Percentiles rank a stretch among this genome's conserved stretches.
phyloP scores from a whole-genome alignment of 2,888 invertebrate species.

The Agrotis segetum region DNA sequence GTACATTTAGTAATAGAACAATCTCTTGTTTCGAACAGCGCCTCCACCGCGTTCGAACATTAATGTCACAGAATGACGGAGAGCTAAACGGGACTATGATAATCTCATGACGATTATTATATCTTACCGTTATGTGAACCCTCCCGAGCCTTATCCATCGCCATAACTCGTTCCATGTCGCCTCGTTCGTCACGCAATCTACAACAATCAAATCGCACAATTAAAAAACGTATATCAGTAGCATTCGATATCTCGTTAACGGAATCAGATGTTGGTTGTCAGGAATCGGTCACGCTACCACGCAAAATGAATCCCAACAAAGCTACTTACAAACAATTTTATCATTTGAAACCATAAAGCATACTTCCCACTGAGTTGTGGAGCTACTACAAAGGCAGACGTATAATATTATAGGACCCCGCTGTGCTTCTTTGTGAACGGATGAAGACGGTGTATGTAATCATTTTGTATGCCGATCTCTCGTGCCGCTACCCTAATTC shows the following conservation, averaged over 20 bases:
- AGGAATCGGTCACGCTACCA: constrained; percentile 84
- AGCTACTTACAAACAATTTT: constrained; percentile 90
- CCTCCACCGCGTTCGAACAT: constrained; percentile 15
- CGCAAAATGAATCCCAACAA: constrained; percentile 84
- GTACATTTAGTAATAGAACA: constrained; percentile 10
- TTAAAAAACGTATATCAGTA: constrained; percentile 62
- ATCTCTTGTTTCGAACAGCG: constrained; percentile 16
- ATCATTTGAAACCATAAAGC: constrained; percentile 91
- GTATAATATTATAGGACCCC: constrained; percentile 90
- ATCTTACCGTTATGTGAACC: constrained; percentile 96
- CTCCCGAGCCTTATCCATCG: constrained; percentile 96
- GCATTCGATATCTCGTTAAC: constrained; percentile 82
- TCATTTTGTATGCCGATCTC: constrained; percentile 89
- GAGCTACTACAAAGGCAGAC: constrained; percentile 89
- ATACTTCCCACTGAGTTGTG: constrained; percentile 87
- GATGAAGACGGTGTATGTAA: constrained; percentile 89
- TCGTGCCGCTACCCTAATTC: constrained; percentile 88
- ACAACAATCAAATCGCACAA: constrained; percentile 86
- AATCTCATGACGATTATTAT: constrained; percentile 59
- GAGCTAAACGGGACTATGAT: constrained; percentile 53
- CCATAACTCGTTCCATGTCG: constrained; percentile 95
- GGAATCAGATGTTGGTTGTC: constrained; percentile 75
- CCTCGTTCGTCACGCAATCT: constrained; percentile 97
- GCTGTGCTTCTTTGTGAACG: constrained; percentile 89
- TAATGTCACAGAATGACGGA: constrained; percentile 48